Percentiles rank a stretch among this genome's conserved stretches.
Conservation (phyloP, 2,797 vertebrate genomes). For the Meda fulgida region DNA sequence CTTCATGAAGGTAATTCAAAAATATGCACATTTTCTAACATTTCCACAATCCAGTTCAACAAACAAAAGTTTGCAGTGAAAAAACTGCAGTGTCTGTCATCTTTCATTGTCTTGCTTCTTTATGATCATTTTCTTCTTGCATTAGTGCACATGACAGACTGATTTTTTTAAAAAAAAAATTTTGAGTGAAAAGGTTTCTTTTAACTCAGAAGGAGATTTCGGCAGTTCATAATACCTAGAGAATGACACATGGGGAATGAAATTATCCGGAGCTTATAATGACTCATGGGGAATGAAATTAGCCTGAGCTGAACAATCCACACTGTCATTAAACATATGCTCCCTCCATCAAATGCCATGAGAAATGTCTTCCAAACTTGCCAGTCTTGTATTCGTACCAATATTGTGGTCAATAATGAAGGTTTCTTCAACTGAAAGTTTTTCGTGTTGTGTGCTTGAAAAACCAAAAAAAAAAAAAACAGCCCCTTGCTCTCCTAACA, state of each 20-base stretch:
- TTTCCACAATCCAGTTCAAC: neutral
- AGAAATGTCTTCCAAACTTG: neutral
- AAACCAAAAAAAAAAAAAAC: constrained; percentile 50
- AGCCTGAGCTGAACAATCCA: neutral
- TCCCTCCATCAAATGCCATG: neutral
- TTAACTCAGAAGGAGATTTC: neutral
- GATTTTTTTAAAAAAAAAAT: neutral
- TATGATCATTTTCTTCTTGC: neutral
- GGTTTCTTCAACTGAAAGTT: neutral
- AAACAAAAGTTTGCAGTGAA: neutral
- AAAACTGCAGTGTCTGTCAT: neutral
- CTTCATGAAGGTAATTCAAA: constrained; percentile 93
- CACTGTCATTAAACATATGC: neutral
- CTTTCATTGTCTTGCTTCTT: neutral
- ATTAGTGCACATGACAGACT: neutral
- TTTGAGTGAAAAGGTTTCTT: neutral
- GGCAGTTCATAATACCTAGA: neutral
- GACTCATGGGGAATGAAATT: neutral
- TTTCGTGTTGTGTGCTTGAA: neutral
- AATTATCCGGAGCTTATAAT: neutral
- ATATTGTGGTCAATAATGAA: neutral
- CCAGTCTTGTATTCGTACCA: neutral
- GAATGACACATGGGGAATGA: neutral
- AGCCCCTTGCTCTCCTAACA: constrained; percentile 32
- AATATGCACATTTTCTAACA: neutral